Evolutionary conservation across 2,888 invertebrate species (phyloP), one percentile per base, ranked within the genome.

Genomic region (Melanostoma scalare): DNA sequence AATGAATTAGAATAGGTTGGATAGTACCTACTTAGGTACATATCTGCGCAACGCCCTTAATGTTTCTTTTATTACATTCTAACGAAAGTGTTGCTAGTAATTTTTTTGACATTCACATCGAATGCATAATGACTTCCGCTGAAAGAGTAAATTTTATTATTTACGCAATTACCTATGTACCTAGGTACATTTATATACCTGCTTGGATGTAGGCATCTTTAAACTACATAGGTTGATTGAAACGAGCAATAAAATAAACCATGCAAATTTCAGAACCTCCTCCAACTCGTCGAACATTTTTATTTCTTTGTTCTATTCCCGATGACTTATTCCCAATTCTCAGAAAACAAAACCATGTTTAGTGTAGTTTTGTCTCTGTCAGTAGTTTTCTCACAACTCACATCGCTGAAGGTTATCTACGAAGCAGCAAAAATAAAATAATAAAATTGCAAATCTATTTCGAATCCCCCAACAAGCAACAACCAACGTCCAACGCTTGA

Each of bases 381-480:
- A 40, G 38, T 67, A 52, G 53, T 53, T 44, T 8, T 65, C 60
- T 44, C 50, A 42, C 42, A 40, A 35, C 9, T 3, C 3, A n/a
- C 4, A 63, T 42, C n/a, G 30, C 48, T 61, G 55, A 74, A 74
- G 63, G 61, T 79, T 44, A 71, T 20, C 20, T 20, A 20, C 20
- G 20, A 20, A 20, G 20, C 20, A 20, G 20, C 20, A 20, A 20
- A 20, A 20, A 20, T 20, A 20, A 20, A 20, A 20, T 4, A 50
- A 72, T 10, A 42, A 55, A 67, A 53, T 82, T 46, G 82, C 82
- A 50, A 82, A 81, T 76, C 76, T 67, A 76, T 53, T 65, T 76
- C 46, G 40, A 65, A 63, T 63, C 56, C 38, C 40, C 46, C 20
- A 20, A 20, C 20, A 20, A 20, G 20, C 20, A 20, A 20, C 20